Conservation (phyloP, 2,888 invertebrate genomes). For the Agrochola lychnidis region DNA sequence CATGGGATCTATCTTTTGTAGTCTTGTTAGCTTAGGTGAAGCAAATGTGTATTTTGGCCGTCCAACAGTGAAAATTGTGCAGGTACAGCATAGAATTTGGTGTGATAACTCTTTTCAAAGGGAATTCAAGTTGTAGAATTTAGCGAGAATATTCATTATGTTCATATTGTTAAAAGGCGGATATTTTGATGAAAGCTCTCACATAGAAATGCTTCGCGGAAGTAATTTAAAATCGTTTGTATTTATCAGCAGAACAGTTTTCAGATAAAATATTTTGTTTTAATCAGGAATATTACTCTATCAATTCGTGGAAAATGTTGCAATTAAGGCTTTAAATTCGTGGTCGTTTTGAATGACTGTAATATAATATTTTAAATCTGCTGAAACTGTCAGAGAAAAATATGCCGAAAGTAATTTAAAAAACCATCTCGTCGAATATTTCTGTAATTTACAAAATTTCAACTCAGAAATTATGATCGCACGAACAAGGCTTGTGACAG, state of each 20-base stretch:
- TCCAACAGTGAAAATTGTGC: constrained; percentile 46
- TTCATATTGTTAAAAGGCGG: neutral
- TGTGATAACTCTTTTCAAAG: constrained; percentile 54
- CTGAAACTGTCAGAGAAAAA: neutral
- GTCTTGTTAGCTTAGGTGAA: constrained; percentile 67
- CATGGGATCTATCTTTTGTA: constrained; percentile 64
- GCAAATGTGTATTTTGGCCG: constrained; percentile 61
- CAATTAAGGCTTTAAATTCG: neutral
- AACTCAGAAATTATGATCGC: neutral
- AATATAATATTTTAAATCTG: neutral
- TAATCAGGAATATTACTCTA: neutral
- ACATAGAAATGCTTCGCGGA: constrained; percentile 6
- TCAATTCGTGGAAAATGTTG: neutral
- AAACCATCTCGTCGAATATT: neutral
- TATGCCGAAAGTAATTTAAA: neutral
- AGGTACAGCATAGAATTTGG: constrained; percentile 33
- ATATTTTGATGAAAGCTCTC: constrained; percentile 32
- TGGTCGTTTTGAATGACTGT: neutral
- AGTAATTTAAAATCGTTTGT: constrained; percentile 22
- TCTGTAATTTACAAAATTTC: constrained; percentile 1
- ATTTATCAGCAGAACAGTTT: constrained; percentile 12
- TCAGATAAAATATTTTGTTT: constrained; percentile 9
- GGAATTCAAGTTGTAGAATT: constrained; percentile 28
- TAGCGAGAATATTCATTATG: constrained; percentile 7
- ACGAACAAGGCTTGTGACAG: constrained; percentile 11